Percentiles rank a stretch among this genome's conserved stretches.
phyloP scores from a whole-genome alignment of 2,888 invertebrate species.

The Dendrolimus pini region DNA sequence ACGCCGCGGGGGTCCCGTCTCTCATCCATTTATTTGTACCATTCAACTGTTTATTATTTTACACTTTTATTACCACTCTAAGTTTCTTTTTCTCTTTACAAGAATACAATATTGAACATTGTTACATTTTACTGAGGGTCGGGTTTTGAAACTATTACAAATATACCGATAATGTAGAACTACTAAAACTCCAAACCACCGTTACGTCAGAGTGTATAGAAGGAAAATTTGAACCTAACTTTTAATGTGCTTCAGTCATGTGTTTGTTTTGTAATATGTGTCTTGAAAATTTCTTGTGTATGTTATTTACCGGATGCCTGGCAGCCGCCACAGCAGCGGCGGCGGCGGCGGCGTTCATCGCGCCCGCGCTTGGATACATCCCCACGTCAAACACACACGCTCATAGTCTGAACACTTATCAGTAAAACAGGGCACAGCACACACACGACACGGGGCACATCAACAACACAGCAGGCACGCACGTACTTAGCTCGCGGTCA shows the following conservation, averaged over 20 bases:
- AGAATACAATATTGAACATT: not conserved
- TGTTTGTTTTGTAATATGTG: not conserved
- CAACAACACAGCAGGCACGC: slow-evolving; percentile 33
- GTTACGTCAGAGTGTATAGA: no score
- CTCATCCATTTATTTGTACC: slow-evolving; percentile 34
- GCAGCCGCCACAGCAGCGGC: slow-evolving; percentile 90
- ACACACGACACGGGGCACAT: slow-evolving; percentile 61
- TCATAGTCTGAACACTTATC: slow-evolving; percentile 58
- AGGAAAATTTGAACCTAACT: no score
- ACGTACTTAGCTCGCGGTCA: slow-evolving; percentile 42
- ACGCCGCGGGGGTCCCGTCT: slow-evolving; percentile 23
- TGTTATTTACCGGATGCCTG: slow-evolving; percentile 83
- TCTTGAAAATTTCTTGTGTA: not conserved
- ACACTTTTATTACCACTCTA: slow-evolving; percentile 33
- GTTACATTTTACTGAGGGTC: not conserved
- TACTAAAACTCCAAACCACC: no score
- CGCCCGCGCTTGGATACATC: slow-evolving; percentile 91
- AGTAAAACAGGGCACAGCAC: slow-evolving; percentile 52
- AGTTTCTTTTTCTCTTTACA: slow-evolving; percentile 12
- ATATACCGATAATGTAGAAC: no score
- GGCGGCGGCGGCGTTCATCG: slow-evolving; percentile 90
- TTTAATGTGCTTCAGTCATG: no score
- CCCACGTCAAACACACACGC: slow-evolving; percentile 73
- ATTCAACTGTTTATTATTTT: slow-evolving; percentile 35
- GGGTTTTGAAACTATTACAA: not conserved